phyloP scores from a whole-genome alignment of 1,140 invertebrate genomes.

The Nasonia longicornis region DNA sequence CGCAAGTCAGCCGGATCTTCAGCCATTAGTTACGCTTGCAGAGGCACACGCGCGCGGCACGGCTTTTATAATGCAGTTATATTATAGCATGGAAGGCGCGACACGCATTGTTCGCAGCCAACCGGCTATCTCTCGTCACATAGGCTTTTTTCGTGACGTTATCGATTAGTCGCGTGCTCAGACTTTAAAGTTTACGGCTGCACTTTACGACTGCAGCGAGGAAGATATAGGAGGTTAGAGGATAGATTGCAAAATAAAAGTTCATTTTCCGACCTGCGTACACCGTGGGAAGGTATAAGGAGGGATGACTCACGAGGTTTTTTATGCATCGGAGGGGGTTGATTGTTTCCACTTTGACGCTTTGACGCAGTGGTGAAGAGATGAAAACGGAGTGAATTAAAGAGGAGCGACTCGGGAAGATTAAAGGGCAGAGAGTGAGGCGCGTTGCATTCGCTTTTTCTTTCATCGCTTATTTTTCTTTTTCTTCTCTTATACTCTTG shows the following conservation, averaged over 20 bases:
- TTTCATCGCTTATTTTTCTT: too few relatives aligned
- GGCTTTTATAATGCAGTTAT: background rate
- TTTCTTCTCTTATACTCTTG: too few relatives aligned
- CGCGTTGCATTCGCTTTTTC: too few relatives aligned
- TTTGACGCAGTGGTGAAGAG: background rate
- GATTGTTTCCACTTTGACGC: background rate
- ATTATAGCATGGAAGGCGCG: background rate
- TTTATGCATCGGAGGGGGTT: background rate
- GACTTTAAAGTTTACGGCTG: too few relatives aligned
- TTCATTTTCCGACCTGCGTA: too few relatives aligned
- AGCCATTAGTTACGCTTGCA: slow-evolving; percentile 24
- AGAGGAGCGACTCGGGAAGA: background rate
- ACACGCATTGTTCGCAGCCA: slow-evolving; percentile 25
- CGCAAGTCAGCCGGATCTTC: slow-evolving; percentile 14
- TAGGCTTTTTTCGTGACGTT: background rate
- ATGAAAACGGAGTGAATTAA: too few relatives aligned
- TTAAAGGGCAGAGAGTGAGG: background rate
- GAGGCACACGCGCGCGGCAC: background rate
- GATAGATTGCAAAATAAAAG: too few relatives aligned
- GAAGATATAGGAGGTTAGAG: too few relatives aligned
- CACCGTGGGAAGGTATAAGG: too few relatives aligned
- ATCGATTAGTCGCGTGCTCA: background rate
- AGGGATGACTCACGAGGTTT: too few relatives aligned
- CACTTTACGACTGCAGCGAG: too few relatives aligned
- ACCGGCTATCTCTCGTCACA: background rate